phyloP scores from a whole-genome alignment of 2,113 vertebrate genomes.

The Camelus dromedarius region DNA sequence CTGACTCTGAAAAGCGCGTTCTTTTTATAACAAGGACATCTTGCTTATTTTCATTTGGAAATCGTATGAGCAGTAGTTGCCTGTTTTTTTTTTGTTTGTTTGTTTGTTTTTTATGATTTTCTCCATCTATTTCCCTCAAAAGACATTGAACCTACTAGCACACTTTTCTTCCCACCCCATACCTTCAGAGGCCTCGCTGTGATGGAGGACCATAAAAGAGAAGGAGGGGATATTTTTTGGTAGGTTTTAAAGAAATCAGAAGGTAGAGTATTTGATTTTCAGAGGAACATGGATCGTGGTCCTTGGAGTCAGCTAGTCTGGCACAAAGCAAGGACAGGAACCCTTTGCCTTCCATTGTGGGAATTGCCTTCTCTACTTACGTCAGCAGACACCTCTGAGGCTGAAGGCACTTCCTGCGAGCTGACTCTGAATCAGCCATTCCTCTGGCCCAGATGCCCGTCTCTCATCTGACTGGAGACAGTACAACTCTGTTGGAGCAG shows the following conservation, averaged over 20 bases:
- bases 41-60: slow-evolving; percentile 44
- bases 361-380: neutral
- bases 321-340: neutral
- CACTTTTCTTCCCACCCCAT: neutral
- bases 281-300: neutral
- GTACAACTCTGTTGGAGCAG: neutral
- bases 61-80: neutral
- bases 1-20: neutral
- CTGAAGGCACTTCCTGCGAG: slow-evolving; percentile 7
- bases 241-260: neutral
- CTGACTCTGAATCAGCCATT: neutral
- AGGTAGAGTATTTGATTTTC: slow-evolving; percentile 10
- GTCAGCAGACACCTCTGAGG: slow-evolving; percentile 13
- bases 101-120: neutral
- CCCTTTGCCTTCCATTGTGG: neutral
- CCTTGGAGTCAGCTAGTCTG: neutral
- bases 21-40: neutral
- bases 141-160: neutral
- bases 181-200: neutral
- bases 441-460: neutral
- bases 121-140: neutral
- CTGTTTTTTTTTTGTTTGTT: neutral
- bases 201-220: neutral
- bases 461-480: neutral
- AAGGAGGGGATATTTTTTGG: neutral